A percentile compares a stretch with the other conserved stretches of the same genome.
Conservation (phyloP, 1,140 invertebrate species). For the Brachionus calyciflorus region DNA sequence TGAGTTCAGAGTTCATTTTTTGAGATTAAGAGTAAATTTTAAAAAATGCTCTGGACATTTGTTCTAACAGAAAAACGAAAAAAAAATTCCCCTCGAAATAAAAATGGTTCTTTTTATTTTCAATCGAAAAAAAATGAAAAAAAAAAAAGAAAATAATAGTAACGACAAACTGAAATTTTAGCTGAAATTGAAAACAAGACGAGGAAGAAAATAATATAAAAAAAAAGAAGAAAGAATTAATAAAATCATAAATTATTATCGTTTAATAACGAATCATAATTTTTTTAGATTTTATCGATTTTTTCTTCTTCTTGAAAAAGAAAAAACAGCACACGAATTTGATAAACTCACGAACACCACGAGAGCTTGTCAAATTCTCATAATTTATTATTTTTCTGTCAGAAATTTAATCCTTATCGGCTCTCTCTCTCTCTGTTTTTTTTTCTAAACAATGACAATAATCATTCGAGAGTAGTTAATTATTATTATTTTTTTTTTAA, state of each 20-base stretch:
- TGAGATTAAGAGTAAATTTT: no score
- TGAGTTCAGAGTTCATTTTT: no score
- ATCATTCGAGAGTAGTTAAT: constrained; percentile 40
- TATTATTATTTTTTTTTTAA: neutral
- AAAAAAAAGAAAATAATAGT: neutral
- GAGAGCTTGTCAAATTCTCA: constrained; percentile 3
- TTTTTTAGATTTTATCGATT: constrained; percentile 37
- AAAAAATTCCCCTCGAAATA: neutral
- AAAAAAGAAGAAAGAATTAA: neutral
- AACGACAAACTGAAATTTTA: constrained; percentile 13
- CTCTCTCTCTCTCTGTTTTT: neutral
- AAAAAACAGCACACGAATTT: constrained; percentile 27
- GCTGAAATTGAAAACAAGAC: constrained; percentile 33
- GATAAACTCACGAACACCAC: constrained; percentile 31
- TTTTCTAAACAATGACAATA: constrained; percentile 40
- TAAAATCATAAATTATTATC: constrained; percentile 40
- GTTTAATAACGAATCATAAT: constrained; percentile 40
- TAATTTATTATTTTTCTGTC: constrained; percentile 38
- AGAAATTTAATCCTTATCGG: constrained; percentile 40
- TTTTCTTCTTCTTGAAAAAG: neutral
- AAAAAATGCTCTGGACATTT: no score
- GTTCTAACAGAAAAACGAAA: no score
- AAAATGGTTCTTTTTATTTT: neutral
- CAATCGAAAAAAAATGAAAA: neutral
- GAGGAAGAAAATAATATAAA: neutral